Percentiles rank a stretch among this genome's conserved stretches.
Evolutionary conservation across 2,888 invertebrate genomes (phyloP).

Genomic region (Temnothorax rugatulus): DNA sequence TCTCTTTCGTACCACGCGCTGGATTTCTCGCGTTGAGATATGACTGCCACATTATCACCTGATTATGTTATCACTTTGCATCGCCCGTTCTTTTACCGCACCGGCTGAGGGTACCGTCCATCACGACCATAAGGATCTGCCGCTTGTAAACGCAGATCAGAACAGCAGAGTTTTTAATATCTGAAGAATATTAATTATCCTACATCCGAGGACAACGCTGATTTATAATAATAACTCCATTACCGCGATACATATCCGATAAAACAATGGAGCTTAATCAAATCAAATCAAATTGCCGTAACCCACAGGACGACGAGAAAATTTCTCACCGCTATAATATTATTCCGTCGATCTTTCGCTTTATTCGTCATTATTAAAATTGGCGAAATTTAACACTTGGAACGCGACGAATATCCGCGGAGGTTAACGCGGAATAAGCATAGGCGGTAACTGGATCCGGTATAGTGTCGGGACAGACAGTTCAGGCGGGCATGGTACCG

Average conservation of each 20-base stretch:
- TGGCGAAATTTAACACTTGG: constrained; percentile 39
- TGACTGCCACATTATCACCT: constrained; percentile 83
- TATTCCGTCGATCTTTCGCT: not conserved
- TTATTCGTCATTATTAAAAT: constrained; percentile 40
- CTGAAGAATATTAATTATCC: not conserved
- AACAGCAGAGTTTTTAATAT: constrained; percentile 21
- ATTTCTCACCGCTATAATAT: constrained; percentile 1
- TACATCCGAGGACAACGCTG: not conserved
- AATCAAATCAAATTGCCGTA: not conserved
- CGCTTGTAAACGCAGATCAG: constrained; percentile 45
- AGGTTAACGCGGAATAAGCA: constrained; percentile 74
- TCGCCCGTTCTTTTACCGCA: constrained; percentile 81
- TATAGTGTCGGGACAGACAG: constrained; percentile 72
- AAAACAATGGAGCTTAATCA: constrained; percentile 10
- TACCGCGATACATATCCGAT: not conserved
- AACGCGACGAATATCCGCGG: constrained; percentile 32
- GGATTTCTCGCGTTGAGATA: constrained; percentile 78
- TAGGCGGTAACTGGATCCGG: constrained; percentile 82
- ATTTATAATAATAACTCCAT: constrained; percentile 7
- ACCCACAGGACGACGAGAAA: not conserved
- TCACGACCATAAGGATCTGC: constrained; percentile 72
- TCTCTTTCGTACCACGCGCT: constrained; percentile 55
- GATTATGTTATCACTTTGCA: constrained; percentile 85
- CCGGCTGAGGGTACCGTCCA: constrained; percentile 79
- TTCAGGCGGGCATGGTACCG: constrained; percentile 74